Evolutionary conservation across 1,140 invertebrate genomes (phyloP).

Genomic region (Pollicipes pollicipes): DNA sequence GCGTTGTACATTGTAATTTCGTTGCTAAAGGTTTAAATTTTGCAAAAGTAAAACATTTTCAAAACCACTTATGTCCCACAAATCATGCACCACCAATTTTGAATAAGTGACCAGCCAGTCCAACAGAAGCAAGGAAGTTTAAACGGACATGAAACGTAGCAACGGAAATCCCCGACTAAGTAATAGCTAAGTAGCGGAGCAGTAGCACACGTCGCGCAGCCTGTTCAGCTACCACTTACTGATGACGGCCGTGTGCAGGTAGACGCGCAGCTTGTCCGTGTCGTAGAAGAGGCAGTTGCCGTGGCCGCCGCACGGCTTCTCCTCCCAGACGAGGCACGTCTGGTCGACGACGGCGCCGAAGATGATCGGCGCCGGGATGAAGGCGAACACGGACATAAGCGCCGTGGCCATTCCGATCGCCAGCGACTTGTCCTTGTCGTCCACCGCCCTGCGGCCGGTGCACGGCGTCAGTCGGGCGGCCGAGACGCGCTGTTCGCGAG

Average conservation of each 20-base stretch:
- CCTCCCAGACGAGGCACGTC: conserved; percentile 5
- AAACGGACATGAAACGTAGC: no score
- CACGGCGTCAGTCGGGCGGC: no score
- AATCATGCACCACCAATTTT: no score
- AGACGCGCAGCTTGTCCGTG: conserved; percentile 6
- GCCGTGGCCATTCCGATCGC: conserved; percentile 18
- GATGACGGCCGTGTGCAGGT: neutral
- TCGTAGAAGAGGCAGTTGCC: conserved; percentile 9
- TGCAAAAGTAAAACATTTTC: no score
- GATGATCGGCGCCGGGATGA: conserved; percentile 21
- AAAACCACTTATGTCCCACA: no score
- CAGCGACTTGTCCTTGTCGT: conserved; percentile 19
- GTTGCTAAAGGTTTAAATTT: no score
- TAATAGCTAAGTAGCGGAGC: no score
- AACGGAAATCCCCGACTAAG: no score
- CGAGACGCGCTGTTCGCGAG: neutral
- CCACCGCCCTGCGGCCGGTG: conserved; percentile 15
- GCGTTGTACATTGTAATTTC: no score
- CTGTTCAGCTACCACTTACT: neutral
- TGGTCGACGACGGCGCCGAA: conserved; percentile 20
- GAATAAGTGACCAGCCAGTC: no score
- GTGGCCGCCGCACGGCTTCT: conserved; percentile 5
- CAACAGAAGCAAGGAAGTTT: no score
- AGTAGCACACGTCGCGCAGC: no score
- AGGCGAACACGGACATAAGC: conserved; percentile 19